phyloP scores from a whole-genome alignment of 30 jellyfish, hydroid and myxozoan genomes.

The Chironex yamaguchii region DNA sequence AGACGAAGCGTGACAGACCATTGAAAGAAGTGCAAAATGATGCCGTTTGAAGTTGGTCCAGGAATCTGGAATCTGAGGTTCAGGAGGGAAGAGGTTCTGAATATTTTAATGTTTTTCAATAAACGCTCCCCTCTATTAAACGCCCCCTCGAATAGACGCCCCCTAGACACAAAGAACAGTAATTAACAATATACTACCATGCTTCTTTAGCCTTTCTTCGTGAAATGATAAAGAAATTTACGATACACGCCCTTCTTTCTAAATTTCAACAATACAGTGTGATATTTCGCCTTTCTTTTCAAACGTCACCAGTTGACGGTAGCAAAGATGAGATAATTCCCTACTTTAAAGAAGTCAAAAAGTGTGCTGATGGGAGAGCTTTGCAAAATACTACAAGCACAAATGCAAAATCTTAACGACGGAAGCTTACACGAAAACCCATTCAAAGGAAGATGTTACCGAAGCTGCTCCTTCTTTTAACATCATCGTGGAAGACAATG shows the following conservation, averaged over 20 bases:
- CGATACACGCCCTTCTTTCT: too few relatives aligned
- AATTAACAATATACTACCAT: too few relatives aligned
- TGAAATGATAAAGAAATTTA: too few relatives aligned
- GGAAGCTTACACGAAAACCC: slow-evolving; percentile 37
- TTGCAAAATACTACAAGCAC: slow-evolving; percentile 53
- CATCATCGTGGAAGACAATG: slow-evolving; percentile 39
- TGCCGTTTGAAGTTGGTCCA: slow-evolving; percentile 37
- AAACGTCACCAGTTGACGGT: slow-evolving; percentile 34
- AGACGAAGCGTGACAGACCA: slow-evolving; percentile 58
- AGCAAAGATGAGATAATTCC: slow-evolving; percentile 8
- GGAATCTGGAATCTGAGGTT: too few relatives aligned
- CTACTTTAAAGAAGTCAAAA: slow-evolving; percentile 12
- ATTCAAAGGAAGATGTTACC: background rate
- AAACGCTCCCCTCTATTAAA: too few relatives aligned
- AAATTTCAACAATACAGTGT: too few relatives aligned
- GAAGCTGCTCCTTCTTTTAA: slow-evolving; percentile 16
- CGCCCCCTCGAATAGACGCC: too few relatives aligned
- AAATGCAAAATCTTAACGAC: slow-evolving; percentile 1
- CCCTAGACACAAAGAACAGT: too few relatives aligned
- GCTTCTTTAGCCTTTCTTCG: too few relatives aligned
- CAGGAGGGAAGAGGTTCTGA: too few relatives aligned
- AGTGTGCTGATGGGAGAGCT: too few relatives aligned
- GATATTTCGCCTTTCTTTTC: background rate
- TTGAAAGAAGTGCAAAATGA: slow-evolving; percentile 33
- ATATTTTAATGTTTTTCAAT: too few relatives aligned